Conservation (phyloP, 2,888 invertebrate genomes). For the Patella pellucida region DNA sequence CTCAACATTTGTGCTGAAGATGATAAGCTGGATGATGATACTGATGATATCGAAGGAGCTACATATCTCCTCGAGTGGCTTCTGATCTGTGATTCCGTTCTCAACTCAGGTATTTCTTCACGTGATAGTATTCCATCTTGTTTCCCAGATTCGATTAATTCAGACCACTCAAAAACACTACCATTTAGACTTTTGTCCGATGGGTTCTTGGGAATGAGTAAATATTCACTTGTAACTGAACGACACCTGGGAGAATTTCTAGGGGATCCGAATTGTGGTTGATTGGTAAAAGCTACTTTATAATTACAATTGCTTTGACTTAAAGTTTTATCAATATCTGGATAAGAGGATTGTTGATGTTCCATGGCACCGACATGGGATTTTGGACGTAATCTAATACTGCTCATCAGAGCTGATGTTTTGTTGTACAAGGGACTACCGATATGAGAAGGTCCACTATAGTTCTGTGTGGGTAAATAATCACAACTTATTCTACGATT, state of each 20-base stretch:
- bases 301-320: slow-evolving; percentile 47
- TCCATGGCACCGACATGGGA: slow-evolving; percentile 36
- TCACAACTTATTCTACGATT: not conserved
- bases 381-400: slow-evolving; percentile 46
- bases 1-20: too few relatives aligned
- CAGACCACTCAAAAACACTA: not conserved
- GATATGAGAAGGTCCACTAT: slow-evolving; percentile 44
- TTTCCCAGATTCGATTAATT: not conserved
- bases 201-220: not conserved
- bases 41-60: too few relatives aligned
- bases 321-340: slow-evolving; percentile 41
- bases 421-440: slow-evolving; percentile 49
- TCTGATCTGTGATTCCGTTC: too few relatives aligned
- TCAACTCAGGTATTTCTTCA: too few relatives aligned
- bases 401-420: slow-evolving; percentile 42
- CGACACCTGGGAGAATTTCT: too few relatives aligned
- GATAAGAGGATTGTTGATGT: slow-evolving; percentile 36
- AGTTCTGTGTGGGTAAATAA: slow-evolving; percentile 20
- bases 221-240: not conserved
- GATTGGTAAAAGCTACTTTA: slow-evolving; percentile 23
- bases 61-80: too few relatives aligned
- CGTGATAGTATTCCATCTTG: too few relatives aligned
- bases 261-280: too few relatives aligned
- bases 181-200: not conserved
- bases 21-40: too few relatives aligned